Evolutionary conservation across 2,797 vertebrate genomes (phyloP).

Genomic region (Esox masquinongy): DNA sequence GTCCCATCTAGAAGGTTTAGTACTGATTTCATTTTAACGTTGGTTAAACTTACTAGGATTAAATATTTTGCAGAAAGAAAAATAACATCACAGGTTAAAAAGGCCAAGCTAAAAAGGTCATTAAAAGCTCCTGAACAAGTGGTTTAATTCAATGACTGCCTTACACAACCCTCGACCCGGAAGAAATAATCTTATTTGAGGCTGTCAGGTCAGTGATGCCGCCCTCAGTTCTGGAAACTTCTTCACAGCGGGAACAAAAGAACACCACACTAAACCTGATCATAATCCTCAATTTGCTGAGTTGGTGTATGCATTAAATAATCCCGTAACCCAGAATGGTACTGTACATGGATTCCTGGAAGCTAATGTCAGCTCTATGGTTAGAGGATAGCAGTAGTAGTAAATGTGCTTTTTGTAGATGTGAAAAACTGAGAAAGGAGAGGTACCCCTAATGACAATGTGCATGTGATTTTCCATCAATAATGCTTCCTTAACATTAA

Average conservation of each 20-base stretch:
- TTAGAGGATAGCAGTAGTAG: not conserved
- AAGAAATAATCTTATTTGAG: not conserved
- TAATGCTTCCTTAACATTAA: not conserved
- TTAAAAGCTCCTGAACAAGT: not conserved
- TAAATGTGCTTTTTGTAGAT: too few relatives aligned
- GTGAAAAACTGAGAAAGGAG: too few relatives aligned
- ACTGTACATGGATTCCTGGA: not conserved
- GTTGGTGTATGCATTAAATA: not conserved
- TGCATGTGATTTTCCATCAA: not conserved
- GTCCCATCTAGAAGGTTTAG: too few relatives aligned
- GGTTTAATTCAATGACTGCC: not conserved
- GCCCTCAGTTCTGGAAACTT: conserved; percentile 11
- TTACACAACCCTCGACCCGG: not conserved
- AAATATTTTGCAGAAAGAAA: not conserved
- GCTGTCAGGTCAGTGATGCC: not conserved
- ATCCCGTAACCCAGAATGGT: not conserved
- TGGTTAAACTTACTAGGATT: not conserved
- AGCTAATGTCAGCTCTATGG: not conserved
- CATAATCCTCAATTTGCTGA: conserved; percentile 13
- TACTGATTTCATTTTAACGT: too few relatives aligned
- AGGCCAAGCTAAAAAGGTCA: not conserved
- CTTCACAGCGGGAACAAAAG: not conserved
- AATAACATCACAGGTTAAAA: not conserved
- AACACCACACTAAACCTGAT: not conserved
- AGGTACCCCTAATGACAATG: not conserved